These are phyloP conservation scores for Blera fallax DNA, from an alignment of 2,888 invertebrate genomes.

Conservation along the genomic window DNA sequence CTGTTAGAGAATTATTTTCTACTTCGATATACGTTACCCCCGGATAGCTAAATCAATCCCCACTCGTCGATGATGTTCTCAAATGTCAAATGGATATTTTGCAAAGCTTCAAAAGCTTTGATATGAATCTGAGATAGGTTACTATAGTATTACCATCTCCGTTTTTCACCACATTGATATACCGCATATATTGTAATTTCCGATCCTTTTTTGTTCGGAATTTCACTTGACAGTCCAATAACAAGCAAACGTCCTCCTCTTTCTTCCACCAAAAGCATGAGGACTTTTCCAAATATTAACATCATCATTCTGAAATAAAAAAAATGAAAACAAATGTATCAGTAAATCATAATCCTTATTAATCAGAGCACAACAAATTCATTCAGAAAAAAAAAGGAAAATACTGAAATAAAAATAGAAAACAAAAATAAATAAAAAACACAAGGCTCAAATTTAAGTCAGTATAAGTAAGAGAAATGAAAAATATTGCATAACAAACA, in stretches of 20 bases:
- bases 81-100: background rate
- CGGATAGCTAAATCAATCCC: background rate
- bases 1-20: background rate
- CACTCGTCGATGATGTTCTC: background rate
- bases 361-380: background rate
- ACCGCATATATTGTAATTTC: background rate
- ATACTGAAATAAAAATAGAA: background rate
- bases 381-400: background rate
- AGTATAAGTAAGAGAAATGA: background rate
- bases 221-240: background rate
- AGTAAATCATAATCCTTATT: slow-evolving; percentile 5
- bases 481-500: background rate
- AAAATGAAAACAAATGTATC: background rate
- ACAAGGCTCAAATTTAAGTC: background rate
- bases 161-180: background rate
- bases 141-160: background rate
- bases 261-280: background rate
- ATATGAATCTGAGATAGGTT: background rate
- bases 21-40: background rate
- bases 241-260: background rate
- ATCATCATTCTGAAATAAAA: background rate
- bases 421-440: background rate
- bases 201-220: background rate
- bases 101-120: background rate
- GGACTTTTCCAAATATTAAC: background rate